Evolutionary conservation across 2,888 invertebrate species (phyloP).

Genomic region (Limnephilus marmoratus): DNA sequence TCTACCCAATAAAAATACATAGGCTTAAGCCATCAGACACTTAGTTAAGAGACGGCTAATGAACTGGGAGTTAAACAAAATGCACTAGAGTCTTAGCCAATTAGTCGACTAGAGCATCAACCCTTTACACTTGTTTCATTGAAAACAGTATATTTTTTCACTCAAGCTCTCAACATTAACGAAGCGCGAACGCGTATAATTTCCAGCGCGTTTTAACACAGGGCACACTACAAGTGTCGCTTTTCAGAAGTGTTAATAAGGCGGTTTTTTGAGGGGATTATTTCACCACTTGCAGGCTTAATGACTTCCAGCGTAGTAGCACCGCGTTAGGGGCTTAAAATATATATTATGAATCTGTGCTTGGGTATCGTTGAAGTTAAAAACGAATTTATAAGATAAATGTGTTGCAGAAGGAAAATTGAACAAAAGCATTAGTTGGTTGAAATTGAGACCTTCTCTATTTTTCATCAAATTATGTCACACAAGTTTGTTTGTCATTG

Average conservation of each 20-base stretch:
- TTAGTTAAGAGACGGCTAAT: not conserved
- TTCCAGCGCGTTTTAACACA: not conserved
- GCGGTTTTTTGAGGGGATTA: not conserved
- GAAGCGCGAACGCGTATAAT: conserved; percentile 15
- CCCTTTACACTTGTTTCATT: not conserved
- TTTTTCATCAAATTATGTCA: no score
- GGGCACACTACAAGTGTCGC: not conserved
- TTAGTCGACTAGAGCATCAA: not conserved
- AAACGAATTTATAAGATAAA: no score
- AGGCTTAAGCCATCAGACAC: not conserved
- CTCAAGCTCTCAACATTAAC: not conserved
- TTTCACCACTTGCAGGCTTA: conserved; percentile 8
- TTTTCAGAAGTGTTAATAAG: conserved; percentile 8
- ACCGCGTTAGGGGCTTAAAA: not conserved
- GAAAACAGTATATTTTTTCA: not conserved
- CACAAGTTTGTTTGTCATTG: no score
- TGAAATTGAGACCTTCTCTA: no score
- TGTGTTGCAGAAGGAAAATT: no score
- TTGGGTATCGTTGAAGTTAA: no score
- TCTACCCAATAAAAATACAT: not conserved
- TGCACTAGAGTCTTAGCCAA: not conserved
- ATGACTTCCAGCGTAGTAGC: not conserved
- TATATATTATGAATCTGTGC: no score
- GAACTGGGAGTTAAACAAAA: not conserved
- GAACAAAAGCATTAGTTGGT: no score